phyloP scores from a whole-genome alignment of 2,888 invertebrate genomes.

The Melolontha melolontha region DNA sequence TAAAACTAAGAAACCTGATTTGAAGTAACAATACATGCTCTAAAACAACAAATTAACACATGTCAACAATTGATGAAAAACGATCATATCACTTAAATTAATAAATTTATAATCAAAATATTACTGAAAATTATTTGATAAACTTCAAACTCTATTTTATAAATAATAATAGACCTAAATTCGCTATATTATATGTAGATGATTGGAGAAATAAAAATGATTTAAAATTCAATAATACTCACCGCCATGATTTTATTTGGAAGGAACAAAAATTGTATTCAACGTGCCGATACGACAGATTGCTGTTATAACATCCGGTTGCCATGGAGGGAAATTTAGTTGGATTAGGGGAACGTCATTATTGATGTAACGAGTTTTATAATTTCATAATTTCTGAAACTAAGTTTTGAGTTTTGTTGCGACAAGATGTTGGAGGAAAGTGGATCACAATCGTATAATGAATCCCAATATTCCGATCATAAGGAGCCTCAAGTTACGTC shows the following conservation, averaged over 20 bases:
- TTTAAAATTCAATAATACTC: slow-evolving; percentile 52
- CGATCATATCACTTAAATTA: background rate
- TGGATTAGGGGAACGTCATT: slow-evolving; percentile 46
- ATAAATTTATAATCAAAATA: slow-evolving; percentile 3
- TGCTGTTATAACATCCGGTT: slow-evolving; percentile 43
- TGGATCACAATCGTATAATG: background rate
- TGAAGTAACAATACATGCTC: background rate
- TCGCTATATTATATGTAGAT: slow-evolving; percentile 42
- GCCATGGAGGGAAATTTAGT: slow-evolving; percentile 57
- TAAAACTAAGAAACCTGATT: background rate
- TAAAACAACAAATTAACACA: slow-evolving; percentile 8
- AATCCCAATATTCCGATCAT: slow-evolving; percentile 11
- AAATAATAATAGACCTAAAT: slow-evolving; percentile 7
- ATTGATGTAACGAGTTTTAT: slow-evolving; percentile 17
- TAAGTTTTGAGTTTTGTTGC: background rate
- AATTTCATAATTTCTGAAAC: slow-evolving; percentile 1
- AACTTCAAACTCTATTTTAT: background rate
- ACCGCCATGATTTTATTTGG: slow-evolving; percentile 61
- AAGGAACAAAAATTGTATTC: slow-evolving; percentile 50
- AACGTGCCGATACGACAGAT: slow-evolving; percentile 39
- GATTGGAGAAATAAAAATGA: slow-evolving; percentile 48
- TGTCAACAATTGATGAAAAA: slow-evolving; percentile 12
- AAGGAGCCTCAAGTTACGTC: slow-evolving; percentile 73
- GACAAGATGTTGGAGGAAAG: slow-evolving; percentile 25
- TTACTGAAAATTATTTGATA: background rate